Base-by-base conservation (phyloP, 2,113 vertebrate species). In the Rhinopomastus cyanomelas region DNA sequence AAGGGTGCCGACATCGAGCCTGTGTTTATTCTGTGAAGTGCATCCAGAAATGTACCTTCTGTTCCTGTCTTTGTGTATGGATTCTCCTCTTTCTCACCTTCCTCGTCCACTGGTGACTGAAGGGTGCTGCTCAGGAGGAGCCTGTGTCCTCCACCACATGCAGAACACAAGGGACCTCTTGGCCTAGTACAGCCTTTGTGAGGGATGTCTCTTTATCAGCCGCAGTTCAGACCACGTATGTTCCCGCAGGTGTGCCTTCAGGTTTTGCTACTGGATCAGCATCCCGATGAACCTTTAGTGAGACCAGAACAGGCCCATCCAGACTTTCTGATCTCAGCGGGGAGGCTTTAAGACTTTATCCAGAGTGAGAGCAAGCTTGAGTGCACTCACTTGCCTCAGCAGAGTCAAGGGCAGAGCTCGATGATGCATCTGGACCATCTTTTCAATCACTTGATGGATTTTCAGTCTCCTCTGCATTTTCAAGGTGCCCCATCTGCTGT, bases 281-380 rank as follows among this genome's bases (percentile, higher is more conserved):
- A 0, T 91, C 61, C 62, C 64, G 27, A 62, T 84, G 65, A 71
- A 59, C 49, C 84, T 86, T 84, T 76, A 73, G 81, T 85, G 65
- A 94, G 46, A 59, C 30, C 65, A 81, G 42, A 94, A 91, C 73
- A 71, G 73, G 85, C 93, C 57, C 72, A 73, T 81, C 93, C 55
- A 86, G 92, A 91, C 86, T 86, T 89, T 93, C 90, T 86, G 30
- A 92, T 94, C 66, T 91, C 77, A 53, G 88, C 51, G 62, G 74
- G 82, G 89, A 69, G 59, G 42, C 59, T 91, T 86, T 85, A 37
- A 81, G 42, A 42, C 32, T 49, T 75, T 80, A 52, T 69, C 39
- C 34, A 46, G 42, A 66, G 44, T 15, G 61, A 36, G 64, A 44
- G 61, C 51, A 62, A 65, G 25, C 8, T 2, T 21, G 23, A 23